Conservation (phyloP, 2,888 invertebrate species). For the Clanis bilineata region DNA sequence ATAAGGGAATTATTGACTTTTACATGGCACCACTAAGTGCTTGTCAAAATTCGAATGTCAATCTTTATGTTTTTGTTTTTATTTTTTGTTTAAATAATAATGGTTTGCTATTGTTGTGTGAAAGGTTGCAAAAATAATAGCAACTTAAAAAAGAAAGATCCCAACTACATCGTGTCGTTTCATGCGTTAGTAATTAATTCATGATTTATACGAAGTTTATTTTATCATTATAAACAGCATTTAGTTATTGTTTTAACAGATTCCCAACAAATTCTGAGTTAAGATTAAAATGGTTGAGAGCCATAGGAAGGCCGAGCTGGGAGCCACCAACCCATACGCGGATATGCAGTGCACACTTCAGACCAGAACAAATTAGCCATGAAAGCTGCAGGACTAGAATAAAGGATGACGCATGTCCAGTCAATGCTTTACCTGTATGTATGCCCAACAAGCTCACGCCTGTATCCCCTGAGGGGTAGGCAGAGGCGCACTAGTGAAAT, state of each 20-base stretch:
- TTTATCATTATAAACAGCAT: no score
- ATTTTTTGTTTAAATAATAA: slow-evolving; percentile 21
- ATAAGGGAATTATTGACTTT: no score
- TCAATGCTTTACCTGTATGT: slow-evolving; percentile 38
- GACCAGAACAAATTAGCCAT: slow-evolving; percentile 35
- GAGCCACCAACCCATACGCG: slow-evolving; percentile 35
- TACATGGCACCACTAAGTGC: no score
- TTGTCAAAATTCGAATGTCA: no score
- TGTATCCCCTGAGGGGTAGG: no score
- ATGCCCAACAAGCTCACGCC: no score
- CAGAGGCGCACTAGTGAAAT: no score
- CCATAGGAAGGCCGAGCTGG: slow-evolving; percentile 46
- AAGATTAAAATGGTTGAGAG: slow-evolving; percentile 41
- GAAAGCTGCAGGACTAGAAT: slow-evolving; percentile 35
- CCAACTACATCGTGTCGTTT: slow-evolving; percentile 33
- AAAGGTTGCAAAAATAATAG: slow-evolving; percentile 41
- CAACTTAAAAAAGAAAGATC: slow-evolving; percentile 35
- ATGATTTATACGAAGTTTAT: not conserved
- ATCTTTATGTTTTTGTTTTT: no score
- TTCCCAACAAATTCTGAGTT: slow-evolving; percentile 37
- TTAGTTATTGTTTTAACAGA: slow-evolving; percentile 22
- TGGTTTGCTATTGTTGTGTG: slow-evolving; percentile 46
- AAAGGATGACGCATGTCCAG: slow-evolving; percentile 38
- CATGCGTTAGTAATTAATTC: slow-evolving; percentile 34
- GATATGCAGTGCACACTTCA: slow-evolving; percentile 42